phyloP scores from a whole-genome alignment of 1,140 invertebrate genomes.

The Phenacoccus solenopsis region DNA sequence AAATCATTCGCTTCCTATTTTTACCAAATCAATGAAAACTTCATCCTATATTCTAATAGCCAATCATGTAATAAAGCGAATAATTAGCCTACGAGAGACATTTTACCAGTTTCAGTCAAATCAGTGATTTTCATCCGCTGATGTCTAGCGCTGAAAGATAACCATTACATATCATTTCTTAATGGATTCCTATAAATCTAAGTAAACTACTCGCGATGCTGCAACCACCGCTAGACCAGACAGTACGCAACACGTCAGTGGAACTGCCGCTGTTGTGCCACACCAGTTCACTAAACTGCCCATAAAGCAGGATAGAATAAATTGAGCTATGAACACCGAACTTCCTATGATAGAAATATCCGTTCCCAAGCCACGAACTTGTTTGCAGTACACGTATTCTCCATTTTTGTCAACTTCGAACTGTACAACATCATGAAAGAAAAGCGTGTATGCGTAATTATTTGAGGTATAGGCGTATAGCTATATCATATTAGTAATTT shows the following conservation, averaged over 20 bases:
- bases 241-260: slow-evolving; percentile 63
- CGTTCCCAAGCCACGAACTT: slow-evolving; percentile 75
- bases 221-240: slow-evolving; percentile 69
- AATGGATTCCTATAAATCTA: slow-evolving; percentile 76
- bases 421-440: slow-evolving; percentile 36
- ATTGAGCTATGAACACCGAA: slow-evolving; percentile 92
- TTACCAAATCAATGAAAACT: no score
- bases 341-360: slow-evolving; percentile 86
- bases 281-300: slow-evolving; percentile 66
- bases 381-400: slow-evolving; percentile 36
- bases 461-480: background rate
- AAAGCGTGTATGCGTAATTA: background rate
- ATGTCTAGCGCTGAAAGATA: no score
- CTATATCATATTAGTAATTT: background rate
- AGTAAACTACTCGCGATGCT: slow-evolving; percentile 79
- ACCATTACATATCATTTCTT: no score
- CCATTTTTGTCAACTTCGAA: slow-evolving; percentile 48
- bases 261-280: slow-evolving; percentile 74
- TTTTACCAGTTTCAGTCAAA: no score
- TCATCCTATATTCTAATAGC: no score
- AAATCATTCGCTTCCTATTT: no score
- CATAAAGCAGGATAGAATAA: slow-evolving; percentile 72
- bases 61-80: no score
- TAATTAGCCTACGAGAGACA: no score
- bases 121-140: no score